Base-by-base conservation (phyloP, 2,888 invertebrate genomes). In the Lasioglossum lativentre region DNA sequence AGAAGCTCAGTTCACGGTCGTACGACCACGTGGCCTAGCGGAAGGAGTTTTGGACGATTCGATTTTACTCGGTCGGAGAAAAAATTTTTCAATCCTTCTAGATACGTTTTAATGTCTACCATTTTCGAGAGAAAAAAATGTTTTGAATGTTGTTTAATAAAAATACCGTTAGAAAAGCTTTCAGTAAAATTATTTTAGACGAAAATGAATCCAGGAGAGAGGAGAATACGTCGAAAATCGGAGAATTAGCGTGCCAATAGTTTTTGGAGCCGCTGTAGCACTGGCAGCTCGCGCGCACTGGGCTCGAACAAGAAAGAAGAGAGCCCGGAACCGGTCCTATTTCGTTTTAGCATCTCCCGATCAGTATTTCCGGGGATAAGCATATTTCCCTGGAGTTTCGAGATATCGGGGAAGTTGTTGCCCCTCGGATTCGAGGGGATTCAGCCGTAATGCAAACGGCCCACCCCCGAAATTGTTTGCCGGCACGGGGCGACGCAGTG, bases 371-470 rank as follows among this genome's bases (percentile, higher is more conserved):
- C 83, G 72, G 76, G 88, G 90, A 92, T 92, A 92, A 93, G 93
- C 92, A 92, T 93, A 93, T 92, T 93, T 92, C 90, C 87, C 90
- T 73, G 52, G 86, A 91, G 91, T 91, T 90, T 90, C 91, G 78
- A 90, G 91, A 91, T 90, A 90, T 91, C 90, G 87, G 34, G 82
- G 79, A 93, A 92, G 87, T 92, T 92, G 90, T 91, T 90, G 86
- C 86, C 80, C 80, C 88, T 68, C 75, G 89, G 87, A 88, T 92
- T 89, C 85, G 75, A 75, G 66, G 82, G 87, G 87, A 86, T 87
- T 89, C 86, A 82, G 82, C 86, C 82, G 90, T 91, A 91, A 92
- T 90, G 91, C 86, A 91, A 91, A 92, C 86, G 87, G 86, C 85
- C 88, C 89, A 80, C 86, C 87, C 83, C 78, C 82, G 79, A 82